These are phyloP conservation scores for Mustela nigripes DNA, from an alignment of 2,113 vertebrate species.

Conservation along the genomic window DNA sequence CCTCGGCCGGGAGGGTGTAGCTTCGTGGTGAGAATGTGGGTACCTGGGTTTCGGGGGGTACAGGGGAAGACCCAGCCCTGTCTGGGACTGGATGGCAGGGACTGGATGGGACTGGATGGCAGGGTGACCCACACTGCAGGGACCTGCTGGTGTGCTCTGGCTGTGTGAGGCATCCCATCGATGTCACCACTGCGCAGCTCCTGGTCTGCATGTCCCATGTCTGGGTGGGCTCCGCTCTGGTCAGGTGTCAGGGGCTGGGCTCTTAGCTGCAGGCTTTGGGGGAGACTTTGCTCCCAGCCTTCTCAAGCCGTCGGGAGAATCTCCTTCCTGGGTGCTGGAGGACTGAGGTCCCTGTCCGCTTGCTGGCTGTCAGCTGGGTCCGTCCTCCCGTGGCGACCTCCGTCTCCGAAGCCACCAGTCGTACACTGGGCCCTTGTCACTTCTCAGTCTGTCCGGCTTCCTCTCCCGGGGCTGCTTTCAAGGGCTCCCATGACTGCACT, in stretches of 20 bases:
- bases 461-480: neutral
- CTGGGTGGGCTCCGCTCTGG: neutral
- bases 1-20: accelerated
- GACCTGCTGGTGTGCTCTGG: neutral
- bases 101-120: neutral
- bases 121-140: neutral
- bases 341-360: neutral
- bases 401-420: neutral
- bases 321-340: neutral
- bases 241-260: neutral
- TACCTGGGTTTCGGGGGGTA: too few relatives aligned
- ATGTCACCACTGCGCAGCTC: too few relatives aligned
- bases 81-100: neutral
- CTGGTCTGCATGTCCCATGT: too few relatives aligned
- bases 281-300: neutral
- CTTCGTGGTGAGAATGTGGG: neutral
- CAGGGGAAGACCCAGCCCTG: neutral
- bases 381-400: neutral
- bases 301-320: neutral
- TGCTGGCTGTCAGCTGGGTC: neutral
- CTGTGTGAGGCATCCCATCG: accelerated
- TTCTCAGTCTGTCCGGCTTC: neutral
- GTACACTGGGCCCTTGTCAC: accelerated
- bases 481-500: accelerated
- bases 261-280: neutral